Conservation (phyloP, 2,888 invertebrate species). For the Sclerodermus sp. region DNA sequence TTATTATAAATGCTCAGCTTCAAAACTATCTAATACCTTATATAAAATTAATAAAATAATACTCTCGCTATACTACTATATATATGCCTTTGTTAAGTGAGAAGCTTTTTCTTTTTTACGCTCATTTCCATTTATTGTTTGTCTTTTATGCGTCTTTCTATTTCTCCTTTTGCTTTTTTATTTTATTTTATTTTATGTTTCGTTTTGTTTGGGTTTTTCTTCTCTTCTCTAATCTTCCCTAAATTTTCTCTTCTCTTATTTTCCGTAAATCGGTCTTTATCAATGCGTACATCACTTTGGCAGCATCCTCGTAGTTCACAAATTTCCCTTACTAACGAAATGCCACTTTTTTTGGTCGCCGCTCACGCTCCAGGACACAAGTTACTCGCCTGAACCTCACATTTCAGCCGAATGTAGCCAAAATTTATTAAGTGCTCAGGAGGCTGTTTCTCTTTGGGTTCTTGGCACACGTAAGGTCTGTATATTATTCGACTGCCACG, state of each 20-base stretch:
- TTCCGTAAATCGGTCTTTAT: neutral
- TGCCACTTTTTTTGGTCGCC: conserved; percentile 45
- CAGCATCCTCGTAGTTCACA: conserved; percentile 15
- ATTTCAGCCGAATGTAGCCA: conserved; percentile 59
- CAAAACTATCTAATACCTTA: too few species aligned
- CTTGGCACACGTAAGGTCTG: conserved; percentile 91
- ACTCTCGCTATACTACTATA: too few species aligned
- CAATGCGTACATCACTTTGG: conserved; percentile 3
- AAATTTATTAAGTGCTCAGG: conserved; percentile 89
- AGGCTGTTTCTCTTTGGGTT: conserved; percentile 92
- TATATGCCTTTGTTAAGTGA: too few species aligned
- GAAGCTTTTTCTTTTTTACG: too few species aligned
- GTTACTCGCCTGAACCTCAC: conserved; percentile 66
- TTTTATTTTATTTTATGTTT: neutral
- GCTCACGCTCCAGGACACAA: conserved; percentile 68
- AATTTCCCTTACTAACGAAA: conserved; percentile 33
- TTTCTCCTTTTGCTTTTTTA: neutral
- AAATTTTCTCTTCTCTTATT: neutral
- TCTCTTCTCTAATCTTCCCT: neutral
- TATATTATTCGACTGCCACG: conserved; percentile 44
- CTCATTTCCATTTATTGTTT: too few species aligned
- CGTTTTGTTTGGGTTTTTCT: neutral
- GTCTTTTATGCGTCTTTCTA: too few species aligned
- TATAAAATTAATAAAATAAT: too few species aligned
- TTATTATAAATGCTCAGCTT: too few species aligned